Base-by-base conservation (phyloP, 2,888 invertebrate species). In the Griposia aprilina region DNA sequence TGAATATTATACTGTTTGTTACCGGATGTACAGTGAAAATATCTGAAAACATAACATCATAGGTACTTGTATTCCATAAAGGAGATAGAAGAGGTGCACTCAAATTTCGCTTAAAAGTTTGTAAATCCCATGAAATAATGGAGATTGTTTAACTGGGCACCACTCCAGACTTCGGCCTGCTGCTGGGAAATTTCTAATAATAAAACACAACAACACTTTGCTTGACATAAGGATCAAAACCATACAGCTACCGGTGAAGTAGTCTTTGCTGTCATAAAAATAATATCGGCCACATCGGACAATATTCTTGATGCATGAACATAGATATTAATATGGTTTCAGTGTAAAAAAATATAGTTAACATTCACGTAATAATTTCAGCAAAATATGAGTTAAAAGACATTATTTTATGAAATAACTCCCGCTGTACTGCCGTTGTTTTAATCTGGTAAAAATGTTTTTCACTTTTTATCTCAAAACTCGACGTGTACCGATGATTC, bases 401-500 rank as follows among this genome's bases (percentile, higher is more conserved):
- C 36, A 82, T 81, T 81, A 81, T 85, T 70, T 85, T 70, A 52
- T 75, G 48, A 57, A 81, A 82, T 72, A 85, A 67, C 85, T 62
- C 57, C 55, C 52, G 57, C 57, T 17, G 85, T 30, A 30, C 73
- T 45, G 55, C 15, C 57, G 85, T 59, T 85, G 45, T 71, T 82
- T 82, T 85, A 82, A 82, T 82, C 82, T 82, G 45, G 66, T 85
- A 81, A 81, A 82, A 82, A 82, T 82, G 70, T 76, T 85, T 85
- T 85, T 63, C 60, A 62, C 45, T 76, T 85, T 82, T 82, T 82
- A 82, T 85, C 62, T 75, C 62, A 68, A 17, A 75, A 85, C 76
- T 85, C 76, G 76, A 85, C 69, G 45, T 81, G 59, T 63, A 45
- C 41, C 82, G 36, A 85, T 85, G 77, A 85, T 82, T 60, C 76